phyloP scores from a whole-genome alignment of 2,113 vertebrate genomes.

The Tetrao urogallus region DNA sequence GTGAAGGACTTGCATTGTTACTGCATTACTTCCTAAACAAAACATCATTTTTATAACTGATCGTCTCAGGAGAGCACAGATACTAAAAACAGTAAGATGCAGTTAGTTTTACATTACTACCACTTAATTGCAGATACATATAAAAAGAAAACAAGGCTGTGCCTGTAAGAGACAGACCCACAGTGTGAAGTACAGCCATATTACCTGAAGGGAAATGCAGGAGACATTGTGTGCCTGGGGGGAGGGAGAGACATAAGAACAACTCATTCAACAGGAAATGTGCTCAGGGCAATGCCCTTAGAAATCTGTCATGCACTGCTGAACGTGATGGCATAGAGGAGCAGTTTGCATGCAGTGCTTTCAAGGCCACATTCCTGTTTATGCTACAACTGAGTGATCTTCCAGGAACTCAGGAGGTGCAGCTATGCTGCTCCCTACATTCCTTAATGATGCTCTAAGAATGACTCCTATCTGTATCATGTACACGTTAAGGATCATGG shows the following conservation, averaged over 20 bases:
- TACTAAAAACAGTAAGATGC: background rate
- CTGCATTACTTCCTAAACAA: background rate
- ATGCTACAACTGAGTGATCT: background rate
- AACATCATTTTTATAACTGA: background rate
- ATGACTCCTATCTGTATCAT: background rate
- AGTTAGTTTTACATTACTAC: background rate
- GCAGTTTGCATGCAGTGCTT: background rate
- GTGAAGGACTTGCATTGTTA: background rate
- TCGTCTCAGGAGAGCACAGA: background rate
- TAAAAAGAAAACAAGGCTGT: background rate
- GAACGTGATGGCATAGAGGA: background rate
- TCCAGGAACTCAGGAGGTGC: background rate
- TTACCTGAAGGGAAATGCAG: background rate
- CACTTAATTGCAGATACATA: background rate
- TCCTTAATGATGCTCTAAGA: background rate
- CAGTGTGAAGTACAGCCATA: fast-evolving
- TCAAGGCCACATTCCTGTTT: background rate
- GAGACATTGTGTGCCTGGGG: background rate
- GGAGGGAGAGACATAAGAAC: background rate
- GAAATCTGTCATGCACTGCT: background rate
- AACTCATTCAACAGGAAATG: background rate
- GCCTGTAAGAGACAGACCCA: background rate
- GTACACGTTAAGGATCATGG: background rate
- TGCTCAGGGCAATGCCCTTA: background rate
- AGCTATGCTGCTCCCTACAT: background rate